Evolutionary conservation across 2,797 vertebrate species (phyloP), one percentile per base, ranked within the genome.

Genomic region (Macropodus opercularis): DNA sequence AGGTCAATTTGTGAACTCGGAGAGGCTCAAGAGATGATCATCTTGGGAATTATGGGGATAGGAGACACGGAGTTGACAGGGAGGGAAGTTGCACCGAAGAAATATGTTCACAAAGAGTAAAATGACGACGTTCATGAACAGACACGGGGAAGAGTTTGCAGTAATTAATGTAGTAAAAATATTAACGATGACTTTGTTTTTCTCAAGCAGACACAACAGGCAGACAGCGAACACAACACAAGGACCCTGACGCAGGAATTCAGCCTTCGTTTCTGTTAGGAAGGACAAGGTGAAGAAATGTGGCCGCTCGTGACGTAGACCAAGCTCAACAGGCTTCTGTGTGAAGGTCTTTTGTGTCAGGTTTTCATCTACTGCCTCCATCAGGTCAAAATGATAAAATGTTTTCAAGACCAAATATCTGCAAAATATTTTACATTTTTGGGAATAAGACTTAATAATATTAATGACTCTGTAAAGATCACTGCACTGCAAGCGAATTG

Each of bases 1-100:
- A 62, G 68, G 69, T 79, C 54, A 55, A 46, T 70, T 52, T 70
- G 43, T 77, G 57, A 57, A 62, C 22, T 11, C 42, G 8, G 52
- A 1, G 34, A 52, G 40, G 48, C 34, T 69, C 26, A 32, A 14
- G 11, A 75, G 69, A 72, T 72, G 67, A 80, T 75, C 40, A 78
- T 75, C 69, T 65, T 44, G 63, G 69, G 55, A 76, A 72, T 63
- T 49, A 56, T 44, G 36, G 5, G 39, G 17, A 62, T 9, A n/a
- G 48, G 46, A 68, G 64, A 66, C 42, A 34, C 18, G 48, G 59
- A 80, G 48, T 62, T 69, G 39, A 71, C 31, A 53, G 62, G 31
- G 59, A 53, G 27, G 57, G 40, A 12, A 29, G 18, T 49, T 27
- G 32, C 39, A 42, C 23, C 10, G n/a, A 32, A 53, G 15, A 49